A percentile compares a stretch with the other conserved stretches of the same genome.
Evolutionary conservation across 1,140 invertebrate species (phyloP).

Genomic region (Andrena cerasifolii): DNA sequence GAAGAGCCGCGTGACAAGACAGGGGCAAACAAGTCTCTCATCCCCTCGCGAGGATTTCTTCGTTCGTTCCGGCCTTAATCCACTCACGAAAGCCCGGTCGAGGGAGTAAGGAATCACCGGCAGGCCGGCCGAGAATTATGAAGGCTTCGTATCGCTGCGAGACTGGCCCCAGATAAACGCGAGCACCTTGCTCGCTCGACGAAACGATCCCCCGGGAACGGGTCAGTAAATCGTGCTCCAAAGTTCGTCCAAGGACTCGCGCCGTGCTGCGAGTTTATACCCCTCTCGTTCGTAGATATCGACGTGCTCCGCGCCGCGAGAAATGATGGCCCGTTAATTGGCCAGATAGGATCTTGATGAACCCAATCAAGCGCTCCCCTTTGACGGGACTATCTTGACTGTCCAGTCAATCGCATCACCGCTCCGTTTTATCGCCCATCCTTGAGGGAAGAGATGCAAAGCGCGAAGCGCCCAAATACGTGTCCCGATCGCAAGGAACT

Average conservation of each 20-base stretch:
- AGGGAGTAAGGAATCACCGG: not conserved
- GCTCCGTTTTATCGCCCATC: slow-evolving; percentile 13
- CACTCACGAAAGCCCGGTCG: not conserved
- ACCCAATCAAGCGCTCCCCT: slow-evolving; percentile 15
- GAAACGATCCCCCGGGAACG: too few relatives aligned
- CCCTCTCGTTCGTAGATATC: too few relatives aligned
- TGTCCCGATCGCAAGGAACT: slow-evolving; percentile 1
- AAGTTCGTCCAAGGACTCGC: not conserved
- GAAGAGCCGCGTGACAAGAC: not conserved
- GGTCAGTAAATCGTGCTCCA: slow-evolving; percentile 1
- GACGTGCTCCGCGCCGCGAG: not conserved
- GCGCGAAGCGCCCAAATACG: not conserved
- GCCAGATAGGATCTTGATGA: slow-evolving; percentile 6
- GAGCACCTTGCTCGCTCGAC: not conserved
- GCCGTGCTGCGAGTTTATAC: too few relatives aligned
- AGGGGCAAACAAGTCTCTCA: slow-evolving; percentile 18
- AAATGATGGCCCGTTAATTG: slow-evolving; percentile 3
- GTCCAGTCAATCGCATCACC: not conserved
- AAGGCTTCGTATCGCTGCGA: not conserved
- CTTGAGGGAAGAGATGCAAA: slow-evolving; percentile 23
- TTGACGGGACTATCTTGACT: not conserved
- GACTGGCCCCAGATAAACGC: not conserved
- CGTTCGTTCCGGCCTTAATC: slow-evolving; percentile 1
- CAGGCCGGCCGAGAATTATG: not conserved
- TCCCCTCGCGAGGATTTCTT: not conserved